Base-by-base conservation (phyloP, 1,140 invertebrate genomes). In the Notospermus geniculatus region DNA sequence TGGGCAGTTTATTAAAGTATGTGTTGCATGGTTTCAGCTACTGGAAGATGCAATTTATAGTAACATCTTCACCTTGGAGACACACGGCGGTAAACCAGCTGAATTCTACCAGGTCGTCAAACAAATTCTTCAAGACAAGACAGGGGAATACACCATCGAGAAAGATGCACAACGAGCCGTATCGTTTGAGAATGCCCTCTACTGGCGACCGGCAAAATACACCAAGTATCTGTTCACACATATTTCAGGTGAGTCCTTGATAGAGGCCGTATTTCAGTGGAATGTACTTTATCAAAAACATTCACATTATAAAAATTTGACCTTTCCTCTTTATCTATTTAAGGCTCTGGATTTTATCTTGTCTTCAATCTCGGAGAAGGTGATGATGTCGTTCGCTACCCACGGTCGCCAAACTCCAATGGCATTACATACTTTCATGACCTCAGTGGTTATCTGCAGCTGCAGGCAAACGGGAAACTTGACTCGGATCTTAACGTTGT, bases 121-220 rank as follows among this genome's bases (percentile, higher is more conserved):
- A 50, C 5, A 50, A n/a, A 23, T 50, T 7, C n/a, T 27, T 19
- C n/a, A 50, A 9, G 46, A 7, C 53, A 32, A 15, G 70, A 69
- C 13, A 41, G 39, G 23, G 45, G 62, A 57, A 46, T 70, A 30
- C 63, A 70, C 52, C 62, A 70, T 57, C 59, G 66, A 43, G 58
- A 62, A 57, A 53, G 60, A 27, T 41, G 62, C 55, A 60, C 59
- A 43, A 63, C 64, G 22, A 43, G 29, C 11, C 36, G 57, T 29
- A 63, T 69, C 32, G 30, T 22, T 36, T 66, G 17, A 39, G 54
- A 32, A 59, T 55, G 32, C 65, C 65, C 67, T 25, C 60, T 32
- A 55, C 23, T 63, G 59, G 59, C 1, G 19, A 57, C 50, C 54
- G 43, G 27, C 59, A 62, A 22, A 57, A 60, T 39, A 29, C 54